Base-by-base conservation (phyloP, 2,888 invertebrate genomes). In the Tetramorium bicarinatum region DNA sequence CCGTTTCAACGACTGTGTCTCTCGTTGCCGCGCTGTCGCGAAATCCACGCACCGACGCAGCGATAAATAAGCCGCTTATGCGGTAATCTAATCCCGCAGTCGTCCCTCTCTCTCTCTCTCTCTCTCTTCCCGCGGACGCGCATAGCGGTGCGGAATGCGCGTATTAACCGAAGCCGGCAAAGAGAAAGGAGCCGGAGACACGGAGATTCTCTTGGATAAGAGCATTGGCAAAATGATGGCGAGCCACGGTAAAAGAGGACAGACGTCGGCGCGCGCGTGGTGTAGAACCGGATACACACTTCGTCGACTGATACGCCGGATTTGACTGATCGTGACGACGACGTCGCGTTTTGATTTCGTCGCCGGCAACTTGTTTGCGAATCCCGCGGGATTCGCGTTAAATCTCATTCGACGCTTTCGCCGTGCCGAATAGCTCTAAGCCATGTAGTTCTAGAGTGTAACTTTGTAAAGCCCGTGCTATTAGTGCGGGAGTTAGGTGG, bases 31-130 rank as follows among this genome's bases (percentile, higher is more conserved):
- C 72, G 49, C 41, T 77, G 71, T 85, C 71, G 76, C 85, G 80
- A 84, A 34, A 76, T 86, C 67, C 80, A 61, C 71, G 38, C 52
- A 80, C 64, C 84, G 81, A 61, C 85, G 44, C 84, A 64, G 88
- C 85, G 85, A 91, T 90, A 91, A 91, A 91, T 89, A 91, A 91
- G 86, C 88, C 84, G 88, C 89, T 91, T 90, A 91, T 84, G 86
- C 81, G 67, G 82, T 90, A 89, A 90, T 90, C 85, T 88, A 88
- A 90, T 90, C 84, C 87, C 47, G 64, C 29, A 79, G 77, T 62
- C 75, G 83, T 64, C 67, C 62, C 66, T 25, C 75, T 38, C 49
- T 49, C 54, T 74, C 54, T 67, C 64, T 64, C 29, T 29, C 29
- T 29, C 29, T 29, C 29, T 29, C 29, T 29, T 29, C 66, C 25